Base-by-base conservation (phyloP, 2,797 vertebrate genomes). In the Channallabes apus region DNA sequence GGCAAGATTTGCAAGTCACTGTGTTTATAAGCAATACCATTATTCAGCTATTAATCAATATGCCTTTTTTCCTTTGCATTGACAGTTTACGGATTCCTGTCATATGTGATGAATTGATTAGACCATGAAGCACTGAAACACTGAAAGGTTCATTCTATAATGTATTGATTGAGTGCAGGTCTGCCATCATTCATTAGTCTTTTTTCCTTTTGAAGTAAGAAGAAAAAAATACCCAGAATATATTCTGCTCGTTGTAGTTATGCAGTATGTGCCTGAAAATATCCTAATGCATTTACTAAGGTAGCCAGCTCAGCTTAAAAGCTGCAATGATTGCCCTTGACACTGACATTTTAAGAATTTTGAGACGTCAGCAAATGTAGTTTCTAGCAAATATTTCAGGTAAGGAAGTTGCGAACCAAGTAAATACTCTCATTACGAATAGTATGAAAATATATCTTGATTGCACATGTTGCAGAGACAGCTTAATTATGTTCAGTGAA, bases 281-380 rank as follows among this genome's bases (percentile, higher is more conserved):
- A 65, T 82, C 72, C 51, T 81, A 86, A 75, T 82, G 32, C 35
- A 65, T 72, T 68, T 82, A 72, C 72, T 69, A 59, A 69, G 75
- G 80, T 76, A 67, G 80, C 72, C 65, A 59, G 61, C 72, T 86
- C 85, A 76, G 80, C 80, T 77, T 76, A 56, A 85, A 77, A 59
- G 85, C 78, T 35, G 68, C n/a, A 35, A n/a, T 59, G 84, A 68
- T 77, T 68, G 72, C 65, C 80, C 46, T 29, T 78, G 73, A 75
- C 73, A 35, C 62, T 72, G 67, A 18, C 67, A 38, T 82, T 71
- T 72, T 72, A 41, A 82, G 54, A 72, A 41, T 72, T 72, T 72
- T 59, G 29, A 41, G 29, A 38, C 62, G 64, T 86, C 73, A 82
- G 80, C 72, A 86, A 78, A 54, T 62, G 29, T 6, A 67, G 58